These are phyloP conservation scores for Peromyscus californicus DNA, from an alignment of 2,113 vertebrate genomes.

Conservation along the genomic window DNA sequence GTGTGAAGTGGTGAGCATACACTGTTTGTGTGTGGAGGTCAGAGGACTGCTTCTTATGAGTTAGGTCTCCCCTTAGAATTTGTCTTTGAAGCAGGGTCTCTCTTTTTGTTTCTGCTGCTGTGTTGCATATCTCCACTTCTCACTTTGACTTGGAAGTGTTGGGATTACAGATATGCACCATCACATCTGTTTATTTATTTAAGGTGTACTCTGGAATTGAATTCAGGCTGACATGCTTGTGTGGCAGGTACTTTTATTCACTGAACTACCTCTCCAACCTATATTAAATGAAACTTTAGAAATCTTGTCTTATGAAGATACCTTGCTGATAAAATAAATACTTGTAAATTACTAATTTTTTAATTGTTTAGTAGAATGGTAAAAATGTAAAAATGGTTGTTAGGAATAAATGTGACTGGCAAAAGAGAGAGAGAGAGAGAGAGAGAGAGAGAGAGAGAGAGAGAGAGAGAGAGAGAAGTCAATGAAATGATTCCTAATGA, in stretches of 20 bases:
- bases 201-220: background rate
- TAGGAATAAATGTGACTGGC: background rate
- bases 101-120: background rate
- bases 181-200: background rate
- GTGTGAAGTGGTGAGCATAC: background rate
- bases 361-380: background rate
- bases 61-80: background rate
- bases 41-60: background rate
- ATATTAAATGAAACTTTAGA: background rate
- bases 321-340: slow-evolving; percentile 30
- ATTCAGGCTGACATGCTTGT: background rate
- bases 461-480: too few relatives aligned
- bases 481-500: background rate
- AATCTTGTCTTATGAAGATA: background rate
- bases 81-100: background rate
- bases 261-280: background rate
- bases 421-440: background rate
- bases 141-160: background rate
- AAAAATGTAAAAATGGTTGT: background rate
- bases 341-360: slow-evolving; percentile 8
- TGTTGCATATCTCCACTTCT: too few relatives aligned
- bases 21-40: background rate
- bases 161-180: background rate
- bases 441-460: background rate
- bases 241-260: background rate